Base-by-base conservation (phyloP, 2,888 invertebrate genomes). In the Portevinia maculata region DNA sequence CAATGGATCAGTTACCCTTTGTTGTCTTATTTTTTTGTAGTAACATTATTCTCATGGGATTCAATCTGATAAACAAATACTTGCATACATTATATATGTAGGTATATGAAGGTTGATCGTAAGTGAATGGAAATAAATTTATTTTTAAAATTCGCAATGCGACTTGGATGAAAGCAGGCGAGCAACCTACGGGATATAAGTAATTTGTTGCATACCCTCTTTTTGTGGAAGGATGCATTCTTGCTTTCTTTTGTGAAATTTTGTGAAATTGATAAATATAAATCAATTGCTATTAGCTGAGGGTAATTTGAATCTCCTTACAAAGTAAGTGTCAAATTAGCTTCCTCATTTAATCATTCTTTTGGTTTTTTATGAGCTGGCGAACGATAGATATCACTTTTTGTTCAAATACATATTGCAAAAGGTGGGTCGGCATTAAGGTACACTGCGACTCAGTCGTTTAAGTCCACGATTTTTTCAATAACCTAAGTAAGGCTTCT, bases 1-100 rank as follows among this genome's bases (percentile, higher is more conserved):
- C 69, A 69, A 59, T 30, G 39, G 69, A 48, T 59, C 39, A 24
- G 24, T 57, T 28, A 30, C 28, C 69, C 11, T 57, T 57, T 67
- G 65, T 48, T 46, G 32, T 30, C 3, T 11, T 57, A 8, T 44
- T 24, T 28, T 3, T 32, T 37, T 64, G 17, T 13, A n/a, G 1
- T 48, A 28, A 48, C 13, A 32, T 52, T 7, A 5, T 50, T 46
- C 44, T 13, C 46, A 46, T 24, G 55, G n/a, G 37, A 55, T 24
- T 46, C 13, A 28, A 28, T 24, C 30, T 55, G 11, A 13, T 3
- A 53, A 15, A 3, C 17, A 28, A n/a, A n/a, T n/a, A n/a, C n/a
- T n/a, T n/a, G n/a, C n/a, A n/a, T n/a, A n/a, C n/a, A n/a, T n/a
- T n/a, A n/a, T n/a, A n/a, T n/a, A n/a, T n/a, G n/a, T n/a, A n/a